phyloP scores from a whole-genome alignment of 2,113 vertebrate genomes.

The Aspidoscelis tigris region DNA sequence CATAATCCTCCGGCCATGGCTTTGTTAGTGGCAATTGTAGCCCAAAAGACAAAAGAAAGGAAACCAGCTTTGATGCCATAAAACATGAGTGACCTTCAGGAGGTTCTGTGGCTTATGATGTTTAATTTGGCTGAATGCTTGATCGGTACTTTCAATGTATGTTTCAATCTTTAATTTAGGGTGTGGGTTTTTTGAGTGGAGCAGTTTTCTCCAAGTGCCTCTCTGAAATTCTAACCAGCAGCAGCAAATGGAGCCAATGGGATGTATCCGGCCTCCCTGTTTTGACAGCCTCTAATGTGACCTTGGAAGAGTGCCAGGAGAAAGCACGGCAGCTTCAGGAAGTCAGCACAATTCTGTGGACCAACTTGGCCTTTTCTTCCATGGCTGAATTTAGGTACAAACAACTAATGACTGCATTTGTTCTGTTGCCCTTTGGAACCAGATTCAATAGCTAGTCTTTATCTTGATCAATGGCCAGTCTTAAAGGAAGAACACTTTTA shows the following conservation, averaged over 20 bases:
- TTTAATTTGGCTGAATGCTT: not conserved
- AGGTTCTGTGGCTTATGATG: not conserved
- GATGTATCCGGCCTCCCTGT: slow-evolving; percentile 81
- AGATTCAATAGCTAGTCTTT: not conserved
- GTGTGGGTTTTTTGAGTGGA: slow-evolving; percentile 86
- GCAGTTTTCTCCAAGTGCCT: slow-evolving; percentile 91
- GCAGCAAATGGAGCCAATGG: slow-evolving; percentile 75
- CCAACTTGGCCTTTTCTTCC: slow-evolving; percentile 84
- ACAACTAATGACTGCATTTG: not conserved
- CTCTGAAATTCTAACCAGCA: slow-evolving; percentile 87
- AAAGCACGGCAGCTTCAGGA: slow-evolving; percentile 88
- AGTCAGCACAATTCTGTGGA: slow-evolving; percentile 85
- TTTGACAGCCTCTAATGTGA: slow-evolving; percentile 84
- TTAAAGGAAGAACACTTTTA: not conserved
- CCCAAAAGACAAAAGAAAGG: too few species aligned
- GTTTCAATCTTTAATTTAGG: slow-evolving; percentile 78
- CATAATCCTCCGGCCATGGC: too few species aligned
- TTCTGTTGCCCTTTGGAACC: too few species aligned
- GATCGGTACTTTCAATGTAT: slow-evolving; percentile 30
- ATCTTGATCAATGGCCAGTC: not conserved
- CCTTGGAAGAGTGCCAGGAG: slow-evolving; percentile 89
- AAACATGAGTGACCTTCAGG: not conserved
- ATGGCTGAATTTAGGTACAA: slow-evolving; percentile 88
- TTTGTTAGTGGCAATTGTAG: too few species aligned
- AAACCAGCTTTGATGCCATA: not conserved